Evolutionary conservation across 2,888 invertebrate genomes (phyloP), one percentile per base, ranked within the genome.

Genomic region (Tanypteryx hageni): DNA sequence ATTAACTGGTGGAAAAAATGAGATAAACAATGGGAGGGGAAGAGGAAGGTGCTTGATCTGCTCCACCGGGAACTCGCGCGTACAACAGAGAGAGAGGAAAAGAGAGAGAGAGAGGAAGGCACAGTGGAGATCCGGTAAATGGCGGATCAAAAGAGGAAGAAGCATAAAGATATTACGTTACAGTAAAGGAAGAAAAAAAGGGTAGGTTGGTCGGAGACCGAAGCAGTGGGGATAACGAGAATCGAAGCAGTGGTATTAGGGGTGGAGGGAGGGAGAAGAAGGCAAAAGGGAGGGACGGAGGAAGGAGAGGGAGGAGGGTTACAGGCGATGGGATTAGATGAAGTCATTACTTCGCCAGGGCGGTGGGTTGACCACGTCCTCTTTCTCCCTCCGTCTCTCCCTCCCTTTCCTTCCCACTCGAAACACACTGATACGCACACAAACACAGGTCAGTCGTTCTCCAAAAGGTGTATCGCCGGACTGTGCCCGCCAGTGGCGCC

Each of bases 321-420:
- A 56, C 44, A 18, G 64, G 86, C 59, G 83, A 89, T 44, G 64
- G 89, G 89, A 89, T 89, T 89, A 89, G 89, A 89, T 89, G 89
- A 89, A 89, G 89, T 89, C 64, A 89, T 89, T 89, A 89, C 89
- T 89, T 68, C 57, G 18, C 56, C 57, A 18, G 64, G 64, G 85
- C 59, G 56, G 84, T 57, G 86, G 85, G 58, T 56, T 86, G 86
- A 76, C 76, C 76, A 22, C 76, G 61, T 27, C 83, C 83, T 83
- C 83, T 18, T 8, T 59, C 82, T 13, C 82, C 7, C 82, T 31
- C 31, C 10, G 3, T 31, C 82, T 82, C 82, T 82, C 31, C 31
- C 44, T 83, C 56, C 13, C 83, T 83, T 7, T 64, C 2, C 64
- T 18, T 18, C 64, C 64, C 64, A 64, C 64, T 64, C 64, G 44